Percentiles rank a stretch among this genome's conserved stretches.
These are phyloP conservation scores for Cerastoderma edule DNA, from an alignment of 2,888 invertebrate species.

Conservation along the genomic window DNA sequence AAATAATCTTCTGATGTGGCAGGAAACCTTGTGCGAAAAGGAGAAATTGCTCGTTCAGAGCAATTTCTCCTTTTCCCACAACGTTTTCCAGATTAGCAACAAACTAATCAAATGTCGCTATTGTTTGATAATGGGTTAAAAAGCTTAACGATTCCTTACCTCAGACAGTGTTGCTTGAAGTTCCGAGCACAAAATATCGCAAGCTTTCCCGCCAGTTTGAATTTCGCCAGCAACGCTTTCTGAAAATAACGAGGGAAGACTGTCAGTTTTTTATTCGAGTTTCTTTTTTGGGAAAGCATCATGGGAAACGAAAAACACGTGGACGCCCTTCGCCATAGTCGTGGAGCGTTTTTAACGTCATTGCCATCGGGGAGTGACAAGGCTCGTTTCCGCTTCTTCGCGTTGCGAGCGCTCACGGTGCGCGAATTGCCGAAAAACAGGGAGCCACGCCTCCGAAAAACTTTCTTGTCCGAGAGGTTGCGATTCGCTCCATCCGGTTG, in stretches of 20 bases:
- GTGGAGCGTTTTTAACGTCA: background rate
- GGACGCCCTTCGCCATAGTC: conserved; percentile 7
- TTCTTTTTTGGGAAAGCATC: conserved; percentile 6
- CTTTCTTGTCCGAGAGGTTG: background rate
- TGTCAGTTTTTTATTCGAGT: background rate
- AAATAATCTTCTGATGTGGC: no score
- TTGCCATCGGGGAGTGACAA: no score
- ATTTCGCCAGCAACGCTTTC: conserved; percentile 64
- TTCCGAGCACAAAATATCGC: conserved; percentile 67
- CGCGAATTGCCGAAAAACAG: background rate
- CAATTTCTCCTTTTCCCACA: no score
- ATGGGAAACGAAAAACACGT: conserved; percentile 1
- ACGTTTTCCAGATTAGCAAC: no score
- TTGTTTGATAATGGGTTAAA: background rate
- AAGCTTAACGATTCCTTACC: conserved; percentile 55
- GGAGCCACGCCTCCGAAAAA: conserved; percentile 7
- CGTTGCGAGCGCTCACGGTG: background rate
- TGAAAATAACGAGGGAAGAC: conserved; percentile 41
- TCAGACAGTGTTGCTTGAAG: conserved; percentile 67
- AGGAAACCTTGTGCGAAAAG: no score
- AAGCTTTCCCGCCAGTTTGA: conserved; percentile 63
- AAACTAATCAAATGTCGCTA: no score
- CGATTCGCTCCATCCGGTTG: background rate
- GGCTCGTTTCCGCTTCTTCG: no score
- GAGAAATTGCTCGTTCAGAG: no score